A percentile compares a stretch with the other conserved stretches of the same genome.
Evolutionary conservation across 2,888 invertebrate species (phyloP).

Genomic region (Papilio protenor): DNA sequence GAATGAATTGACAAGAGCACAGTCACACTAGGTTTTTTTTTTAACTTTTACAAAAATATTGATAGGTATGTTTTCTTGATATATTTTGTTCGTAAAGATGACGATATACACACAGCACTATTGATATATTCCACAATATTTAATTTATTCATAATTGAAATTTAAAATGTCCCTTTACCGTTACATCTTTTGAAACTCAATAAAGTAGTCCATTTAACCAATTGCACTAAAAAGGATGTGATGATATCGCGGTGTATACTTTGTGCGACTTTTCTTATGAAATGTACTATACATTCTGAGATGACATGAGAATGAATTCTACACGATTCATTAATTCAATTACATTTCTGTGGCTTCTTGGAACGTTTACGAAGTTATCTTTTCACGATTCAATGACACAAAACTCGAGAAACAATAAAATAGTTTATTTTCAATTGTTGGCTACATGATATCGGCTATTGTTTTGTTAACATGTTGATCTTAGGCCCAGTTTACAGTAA

Average conservation of each 20-base stretch:
- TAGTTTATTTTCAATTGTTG: background rate
- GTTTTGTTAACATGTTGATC: background rate
- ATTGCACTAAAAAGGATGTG: constrained; percentile 34
- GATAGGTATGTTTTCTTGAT: no score
- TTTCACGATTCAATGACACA: background rate
- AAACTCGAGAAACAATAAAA: background rate
- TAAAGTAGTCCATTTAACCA: constrained; percentile 35
- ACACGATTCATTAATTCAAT: constrained; percentile 13
- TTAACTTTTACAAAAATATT: background rate
- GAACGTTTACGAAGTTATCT: background rate
- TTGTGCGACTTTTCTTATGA: constrained; percentile 21
- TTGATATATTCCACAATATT: background rate
- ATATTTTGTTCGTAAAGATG: no score
- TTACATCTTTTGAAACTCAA: constrained; percentile 20
- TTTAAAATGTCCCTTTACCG: background rate
- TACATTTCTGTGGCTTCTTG: constrained; percentile 13
- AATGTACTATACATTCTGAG: constrained; percentile 6
- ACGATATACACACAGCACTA: background rate
- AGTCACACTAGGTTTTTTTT: background rate
- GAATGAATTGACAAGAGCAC: constrained; percentile 27
- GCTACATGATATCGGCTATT: background rate
- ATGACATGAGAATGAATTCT: constrained; percentile 10
- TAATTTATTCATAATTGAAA: background rate
- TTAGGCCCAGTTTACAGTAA: background rate
- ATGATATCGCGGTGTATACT: constrained; percentile 28